Base-by-base conservation (phyloP, 2,113 vertebrate species). In the Speoplatyrhinus poulsoni region DNA sequence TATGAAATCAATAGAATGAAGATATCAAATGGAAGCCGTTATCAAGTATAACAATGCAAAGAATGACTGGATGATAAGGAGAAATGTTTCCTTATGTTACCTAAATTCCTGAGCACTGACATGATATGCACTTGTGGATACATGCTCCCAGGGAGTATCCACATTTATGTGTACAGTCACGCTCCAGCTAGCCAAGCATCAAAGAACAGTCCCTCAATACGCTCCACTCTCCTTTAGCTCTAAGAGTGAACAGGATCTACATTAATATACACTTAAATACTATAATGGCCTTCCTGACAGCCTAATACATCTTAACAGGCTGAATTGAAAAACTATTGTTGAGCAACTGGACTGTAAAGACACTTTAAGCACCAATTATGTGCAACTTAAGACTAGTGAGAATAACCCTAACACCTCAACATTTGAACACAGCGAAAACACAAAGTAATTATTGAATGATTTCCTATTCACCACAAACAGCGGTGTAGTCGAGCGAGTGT, bases 21-120 rank as follows among this genome's bases (percentile, higher is more conserved):
- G 3, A 52, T 41, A 72, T 3, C 19, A 0, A 13, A 58, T 62
- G 19, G 61, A 3, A 65, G 68, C 46, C 48, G 54, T 33, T 19
- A 12, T 33, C 9, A 53, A 61, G 64, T 62, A 69, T 77, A 46
- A 64, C 50, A 58, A 70, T 58, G 61, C 69, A 12, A 36, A 69
- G 53, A 71, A 78, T 48, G 46, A 74, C 62, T 68, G 33, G 70
- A 47, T 72, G 82, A 80, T 54, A 60, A 70, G 50, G 73, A 76
- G 67, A 57, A 80, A 72, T 6, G 26, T 62, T 83, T 81, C 74
- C 72, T 70, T 58, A 82, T 76, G 79, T 83, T 65, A 69, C 82
- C 82, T 85, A 74, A 82, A 89, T 89, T 90, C 89, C 89, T 87
- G 88, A 91, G 84, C 73, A 6, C 77, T 87, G 80, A 82, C 80